A percentile compares a stretch with the other conserved stretches of the same genome.
phyloP scores from a whole-genome alignment of 92 coral and sea anemone species.

The Pocillopora grandis region DNA sequence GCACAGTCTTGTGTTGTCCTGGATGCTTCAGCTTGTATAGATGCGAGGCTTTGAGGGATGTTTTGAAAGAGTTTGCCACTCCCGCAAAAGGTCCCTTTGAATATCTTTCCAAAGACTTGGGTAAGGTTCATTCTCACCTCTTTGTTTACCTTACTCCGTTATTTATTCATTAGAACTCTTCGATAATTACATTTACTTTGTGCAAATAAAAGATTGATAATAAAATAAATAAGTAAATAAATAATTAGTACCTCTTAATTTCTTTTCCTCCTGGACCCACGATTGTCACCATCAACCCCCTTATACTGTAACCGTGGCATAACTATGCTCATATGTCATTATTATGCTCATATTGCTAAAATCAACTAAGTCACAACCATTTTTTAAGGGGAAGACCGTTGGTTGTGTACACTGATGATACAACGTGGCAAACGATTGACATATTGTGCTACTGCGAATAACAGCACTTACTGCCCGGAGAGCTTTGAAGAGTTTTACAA shows the following conservation, averaged over 20 bases:
- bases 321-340: too few relatives aligned
- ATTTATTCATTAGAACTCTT: too few relatives aligned
- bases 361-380: neutral
- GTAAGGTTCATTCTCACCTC: conserved; percentile 26
- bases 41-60: conserved; percentile 69
- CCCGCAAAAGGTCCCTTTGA: conserved; percentile 67
- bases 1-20: conserved; percentile 79
- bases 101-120: conserved; percentile 69
- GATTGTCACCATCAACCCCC: too few relatives aligned
- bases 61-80: conserved; percentile 68
- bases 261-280: too few relatives aligned
- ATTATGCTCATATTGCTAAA: neutral
- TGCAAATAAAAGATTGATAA: too few relatives aligned
- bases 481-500: conserved; percentile 53
- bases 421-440: conserved; percentile 61
- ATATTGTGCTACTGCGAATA: conserved; percentile 67
- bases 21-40: conserved; percentile 90
- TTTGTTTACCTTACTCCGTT: too few relatives aligned
- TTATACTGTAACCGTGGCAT: too few relatives aligned
- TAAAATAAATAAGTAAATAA: too few relatives aligned
- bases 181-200: too few relatives aligned
- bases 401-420: conserved; percentile 68
- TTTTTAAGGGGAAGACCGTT: conserved; percentile 61
- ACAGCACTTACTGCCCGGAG: conserved; percentile 54
- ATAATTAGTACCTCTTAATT: too few relatives aligned